Conservation (phyloP, 2,888 invertebrate species). For the Diploptera punctata region DNA sequence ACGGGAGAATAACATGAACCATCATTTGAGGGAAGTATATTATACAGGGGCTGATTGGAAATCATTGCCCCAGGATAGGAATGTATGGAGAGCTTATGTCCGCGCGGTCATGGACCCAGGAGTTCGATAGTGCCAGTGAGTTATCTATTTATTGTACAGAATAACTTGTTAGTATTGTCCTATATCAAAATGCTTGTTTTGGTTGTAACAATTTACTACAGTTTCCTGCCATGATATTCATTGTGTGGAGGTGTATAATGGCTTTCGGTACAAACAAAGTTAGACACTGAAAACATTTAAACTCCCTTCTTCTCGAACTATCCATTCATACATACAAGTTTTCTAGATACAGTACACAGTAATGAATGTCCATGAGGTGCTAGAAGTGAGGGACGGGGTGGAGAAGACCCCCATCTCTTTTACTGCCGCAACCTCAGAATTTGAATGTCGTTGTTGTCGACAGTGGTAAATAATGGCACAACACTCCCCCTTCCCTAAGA, state of each 20-base stretch:
- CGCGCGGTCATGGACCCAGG: too few relatives aligned
- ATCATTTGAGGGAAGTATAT: too few relatives aligned
- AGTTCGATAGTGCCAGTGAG: too few relatives aligned
- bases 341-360: neutral
- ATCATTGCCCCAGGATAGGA: too few relatives aligned
- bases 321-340: neutral
- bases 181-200: too few relatives aligned
- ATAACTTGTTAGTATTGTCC: too few relatives aligned
- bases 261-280: neutral
- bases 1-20: too few relatives aligned
- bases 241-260: neutral
- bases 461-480: slow-evolving; percentile 28
- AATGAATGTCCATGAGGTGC: slow-evolving; percentile 21
- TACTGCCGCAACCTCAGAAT: slow-evolving; percentile 11
- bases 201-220: neutral
- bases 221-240: neutral
- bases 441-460: slow-evolving; percentile 8
- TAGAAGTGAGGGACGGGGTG: neutral
- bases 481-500: slow-evolving; percentile 2
- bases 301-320: neutral
- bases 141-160: too few relatives aligned
- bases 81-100: too few relatives aligned
- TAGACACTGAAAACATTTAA: neutral
- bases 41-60: too few relatives aligned
- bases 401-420: neutral